A percentile compares a stretch with the other conserved stretches of the same genome.
Conservation (phyloP, 1,140 invertebrate genomes). For the Hermetia illucens region DNA sequence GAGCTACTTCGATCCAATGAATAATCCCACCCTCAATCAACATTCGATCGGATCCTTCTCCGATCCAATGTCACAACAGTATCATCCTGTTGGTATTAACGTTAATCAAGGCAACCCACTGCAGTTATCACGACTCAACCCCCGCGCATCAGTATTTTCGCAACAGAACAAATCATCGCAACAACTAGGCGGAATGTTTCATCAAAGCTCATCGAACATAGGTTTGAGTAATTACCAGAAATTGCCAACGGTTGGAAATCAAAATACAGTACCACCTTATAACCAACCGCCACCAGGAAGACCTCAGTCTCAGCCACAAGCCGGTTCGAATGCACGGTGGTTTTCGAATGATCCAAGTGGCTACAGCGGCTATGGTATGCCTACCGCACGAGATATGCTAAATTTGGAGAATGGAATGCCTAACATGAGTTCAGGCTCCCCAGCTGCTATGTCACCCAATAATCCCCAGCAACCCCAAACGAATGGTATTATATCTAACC, state of each 20-base stretch:
- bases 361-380: conserved; percentile 4
- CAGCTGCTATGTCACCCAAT: conserved; percentile 47
- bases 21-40: conserved; percentile 7
- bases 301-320: conserved; percentile 13
- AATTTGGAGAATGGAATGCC: conserved; percentile 21
- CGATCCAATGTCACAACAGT: conserved; percentile 1
- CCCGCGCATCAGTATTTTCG: conserved; percentile 63
- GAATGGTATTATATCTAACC: conserved; percentile 28
- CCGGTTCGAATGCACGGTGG: conserved; percentile 8
- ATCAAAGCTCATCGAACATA: not conserved
- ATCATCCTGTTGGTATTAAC: conserved; percentile 6
- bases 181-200: conserved; percentile 6
- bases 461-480: conserved; percentile 15
- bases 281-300: conserved; percentile 8
- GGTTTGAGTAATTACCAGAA: conserved; percentile 4
- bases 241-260: not conserved
- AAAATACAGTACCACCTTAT: not conserved
- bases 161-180: conserved; percentile 3
- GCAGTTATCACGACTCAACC: conserved; percentile 57
- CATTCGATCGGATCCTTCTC: conserved; percentile 5
- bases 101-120: conserved; percentile 31
- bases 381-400: conserved; percentile 16
- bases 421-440: conserved; percentile 14
- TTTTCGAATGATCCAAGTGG: not conserved
- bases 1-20: conserved; percentile 13